Evolutionary conservation across 2,888 invertebrate genomes (phyloP).

Genomic region (Pelosia muscerda): DNA sequence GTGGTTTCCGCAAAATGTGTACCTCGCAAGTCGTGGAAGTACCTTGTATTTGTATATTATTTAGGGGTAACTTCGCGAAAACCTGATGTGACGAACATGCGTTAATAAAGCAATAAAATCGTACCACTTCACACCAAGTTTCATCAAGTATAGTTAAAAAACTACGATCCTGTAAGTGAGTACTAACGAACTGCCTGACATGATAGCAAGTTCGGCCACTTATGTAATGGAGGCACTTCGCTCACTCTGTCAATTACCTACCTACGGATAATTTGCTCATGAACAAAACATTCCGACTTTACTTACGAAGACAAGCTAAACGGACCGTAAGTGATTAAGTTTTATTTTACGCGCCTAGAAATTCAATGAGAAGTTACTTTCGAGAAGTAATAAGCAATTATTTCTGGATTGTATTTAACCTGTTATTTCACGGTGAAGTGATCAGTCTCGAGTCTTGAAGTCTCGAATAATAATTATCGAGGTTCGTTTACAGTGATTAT

Average conservation of each 20-base stretch:
- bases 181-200: neutral
- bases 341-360: conserved; percentile 7
- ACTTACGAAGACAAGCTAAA: conserved; percentile 22
- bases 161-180: neutral
- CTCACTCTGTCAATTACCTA: neutral
- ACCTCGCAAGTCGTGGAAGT: neutral
- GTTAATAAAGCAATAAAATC: neutral
- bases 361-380: conserved; percentile 4
- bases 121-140: neutral
- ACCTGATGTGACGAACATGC: neutral
- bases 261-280: conserved; percentile 8
- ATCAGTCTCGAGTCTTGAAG: conserved; percentile 29
- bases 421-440: conserved; percentile 23
- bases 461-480: conserved; percentile 47
- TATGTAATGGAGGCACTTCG: conserved; percentile 1
- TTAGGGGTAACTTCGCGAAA: neutral
- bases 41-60: too few relatives aligned
- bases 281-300: conserved; percentile 20
- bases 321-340: conserved; percentile 22
- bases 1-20: neutral
- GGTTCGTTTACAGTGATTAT: conserved; percentile 63
- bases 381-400: neutral
- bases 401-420: conserved; percentile 16
- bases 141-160: neutral
- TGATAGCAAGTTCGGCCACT: neutral